Conservation (phyloP, 2,888 invertebrate genomes). For the Lamproptera curius region DNA sequence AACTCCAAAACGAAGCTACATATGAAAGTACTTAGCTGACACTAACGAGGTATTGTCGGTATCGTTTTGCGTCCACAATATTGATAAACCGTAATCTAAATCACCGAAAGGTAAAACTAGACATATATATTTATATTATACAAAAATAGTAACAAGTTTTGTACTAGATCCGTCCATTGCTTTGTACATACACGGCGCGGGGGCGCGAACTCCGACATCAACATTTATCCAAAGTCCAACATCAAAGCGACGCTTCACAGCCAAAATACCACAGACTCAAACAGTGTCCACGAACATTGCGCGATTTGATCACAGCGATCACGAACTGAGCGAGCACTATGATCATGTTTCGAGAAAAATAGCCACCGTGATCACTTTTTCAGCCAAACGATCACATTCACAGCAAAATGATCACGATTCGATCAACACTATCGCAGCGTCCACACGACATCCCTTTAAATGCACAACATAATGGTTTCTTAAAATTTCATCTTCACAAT, state of each 20-base stretch:
- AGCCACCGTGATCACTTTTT: too few relatives aligned
- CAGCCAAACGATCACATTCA: too few relatives aligned
- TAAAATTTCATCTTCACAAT: too few relatives aligned
- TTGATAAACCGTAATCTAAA: constrained; percentile 35
- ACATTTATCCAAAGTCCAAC: neutral
- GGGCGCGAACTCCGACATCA: constrained; percentile 37
- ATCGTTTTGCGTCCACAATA: constrained; percentile 1
- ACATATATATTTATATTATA: constrained; percentile 57
- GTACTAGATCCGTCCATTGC: constrained; percentile 68
- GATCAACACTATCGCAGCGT: neutral
- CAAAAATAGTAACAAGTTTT: constrained; percentile 78
- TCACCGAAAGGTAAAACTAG: constrained; percentile 57
- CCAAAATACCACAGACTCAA: constrained; percentile 37
- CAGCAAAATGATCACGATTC: constrained; percentile 6
- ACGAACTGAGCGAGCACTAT: too few relatives aligned
- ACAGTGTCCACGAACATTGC: constrained; percentile 26
- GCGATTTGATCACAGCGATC: too few relatives aligned
- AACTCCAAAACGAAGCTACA: constrained; percentile 2
- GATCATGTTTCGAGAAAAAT: too few relatives aligned
- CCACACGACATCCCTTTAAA: constrained; percentile 5
- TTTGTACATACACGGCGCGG: constrained; percentile 69
- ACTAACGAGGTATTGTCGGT: constrained; percentile 15
- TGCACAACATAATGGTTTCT: too few relatives aligned
- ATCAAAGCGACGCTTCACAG: constrained; percentile 36
- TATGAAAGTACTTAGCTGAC: constrained; percentile 18